Percentiles rank a stretch among this genome's conserved stretches.
Evolutionary conservation across 2,797 vertebrate genomes (phyloP).

Genomic region (Iguana delicatissima): DNA sequence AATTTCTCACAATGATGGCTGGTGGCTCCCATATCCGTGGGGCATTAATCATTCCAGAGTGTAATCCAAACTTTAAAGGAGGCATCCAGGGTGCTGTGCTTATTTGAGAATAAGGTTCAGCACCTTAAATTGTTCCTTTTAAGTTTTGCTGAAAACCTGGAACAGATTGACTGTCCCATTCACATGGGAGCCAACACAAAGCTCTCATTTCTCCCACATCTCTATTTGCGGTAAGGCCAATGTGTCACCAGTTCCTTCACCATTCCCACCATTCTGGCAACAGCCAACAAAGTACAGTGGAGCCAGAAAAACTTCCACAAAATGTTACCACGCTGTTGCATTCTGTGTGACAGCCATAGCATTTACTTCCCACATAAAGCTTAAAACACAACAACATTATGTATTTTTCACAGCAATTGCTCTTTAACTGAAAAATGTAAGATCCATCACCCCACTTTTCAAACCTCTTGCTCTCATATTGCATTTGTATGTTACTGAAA

Average conservation of each 20-base stretch:
- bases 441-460: slow-evolving; percentile 14
- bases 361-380: neutral
- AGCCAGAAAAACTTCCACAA: neutral
- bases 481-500: slow-evolving; percentile 10
- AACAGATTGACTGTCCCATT: too few relatives aligned
- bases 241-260: neutral
- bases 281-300: neutral
- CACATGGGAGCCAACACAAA: too few relatives aligned
- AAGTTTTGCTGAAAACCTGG: too few relatives aligned
- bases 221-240: neutral
- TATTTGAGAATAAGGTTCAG: too few relatives aligned
- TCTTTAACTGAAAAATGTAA: slow-evolving; percentile 57
- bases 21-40: too few relatives aligned
- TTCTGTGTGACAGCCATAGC: neutral
- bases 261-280: neutral
- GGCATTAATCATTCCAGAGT: too few relatives aligned
- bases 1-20: too few relatives aligned
- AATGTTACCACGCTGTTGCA: neutral
- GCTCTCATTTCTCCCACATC: neutral
- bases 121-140: too few relatives aligned
- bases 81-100: too few relatives aligned
- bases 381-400: slow-evolving; percentile 6
- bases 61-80: too few relatives aligned
- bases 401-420: slow-evolving; percentile 50
- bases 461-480: slow-evolving; percentile 8